A percentile compares a stretch with the other conserved stretches of the same genome.
phyloP scores from a whole-genome alignment of 2,888 invertebrate genomes.

The Apotomis betuletana region DNA sequence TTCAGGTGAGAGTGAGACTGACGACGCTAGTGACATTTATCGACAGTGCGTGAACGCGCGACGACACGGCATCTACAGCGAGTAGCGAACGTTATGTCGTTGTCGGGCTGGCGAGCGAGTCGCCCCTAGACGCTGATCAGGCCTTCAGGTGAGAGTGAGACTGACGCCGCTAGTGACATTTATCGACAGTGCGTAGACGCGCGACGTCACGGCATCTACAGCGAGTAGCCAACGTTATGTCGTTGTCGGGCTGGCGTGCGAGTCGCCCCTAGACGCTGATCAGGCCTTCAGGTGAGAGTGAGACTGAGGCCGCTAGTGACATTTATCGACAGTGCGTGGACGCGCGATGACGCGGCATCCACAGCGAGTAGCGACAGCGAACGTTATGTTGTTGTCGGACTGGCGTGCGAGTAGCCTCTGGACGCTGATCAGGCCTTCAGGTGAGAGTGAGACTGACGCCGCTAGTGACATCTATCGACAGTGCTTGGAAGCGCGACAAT shows the following conservation, averaged over 20 bases:
- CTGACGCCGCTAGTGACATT: conserved; percentile 92
- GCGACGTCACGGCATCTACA: conserved; percentile 90
- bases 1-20: not conserved
- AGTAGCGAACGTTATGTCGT: conserved; percentile 85
- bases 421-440: conserved; percentile 76
- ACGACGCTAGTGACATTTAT: too few species aligned
- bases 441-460: conserved; percentile 83
- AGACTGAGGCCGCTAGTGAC: conserved; percentile 90
- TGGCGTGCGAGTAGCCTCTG: conserved; percentile 86
- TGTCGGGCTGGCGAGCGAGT: conserved; percentile 86
- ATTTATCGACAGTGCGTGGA: conserved; percentile 91
- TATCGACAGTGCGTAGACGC: conserved; percentile 91
- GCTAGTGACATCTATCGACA: conserved; percentile 92
- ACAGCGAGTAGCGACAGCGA: conserved; percentile 96
- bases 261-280: conserved; percentile 87
- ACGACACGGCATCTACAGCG: not conserved
- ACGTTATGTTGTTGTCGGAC: conserved; percentile 88
- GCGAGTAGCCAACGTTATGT: conserved; percentile 93
- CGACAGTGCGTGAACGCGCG: not conserved
- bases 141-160: too few species aligned
- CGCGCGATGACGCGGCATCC: conserved; percentile 89
- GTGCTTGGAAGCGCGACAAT: conserved; percentile 89
- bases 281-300: conserved; percentile 85
- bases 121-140: conserved; percentile 83
- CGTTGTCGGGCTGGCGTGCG: conserved; percentile 86